A percentile compares a stretch with the other conserved stretches of the same genome.
Evolutionary conservation across 2,888 invertebrate genomes (phyloP).

Genomic region (Apamea crenata): DNA sequence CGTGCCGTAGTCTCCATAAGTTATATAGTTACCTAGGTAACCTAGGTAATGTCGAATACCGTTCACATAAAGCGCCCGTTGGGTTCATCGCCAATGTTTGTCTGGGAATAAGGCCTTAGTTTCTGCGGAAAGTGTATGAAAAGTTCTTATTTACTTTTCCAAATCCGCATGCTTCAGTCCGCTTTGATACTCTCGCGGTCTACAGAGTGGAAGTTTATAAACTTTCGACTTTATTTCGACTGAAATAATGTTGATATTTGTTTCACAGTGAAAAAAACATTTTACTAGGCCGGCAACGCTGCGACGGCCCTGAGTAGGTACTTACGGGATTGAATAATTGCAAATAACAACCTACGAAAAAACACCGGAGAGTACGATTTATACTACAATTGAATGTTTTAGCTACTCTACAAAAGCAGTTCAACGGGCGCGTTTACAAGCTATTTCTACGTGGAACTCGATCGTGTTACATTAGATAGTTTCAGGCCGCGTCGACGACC

Average conservation of each 20-base stretch:
- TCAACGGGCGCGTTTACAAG: background rate
- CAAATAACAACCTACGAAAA: background rate
- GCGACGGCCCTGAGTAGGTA: background rate
- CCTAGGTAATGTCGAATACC: background rate
- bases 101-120: background rate
- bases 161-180: background rate
- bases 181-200: background rate
- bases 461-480: background rate
- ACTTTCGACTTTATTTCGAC: constrained; percentile 2
- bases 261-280: background rate
- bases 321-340: background rate
- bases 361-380: background rate
- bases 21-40: too few relatives aligned
- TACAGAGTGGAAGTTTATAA: background rate
- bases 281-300: background rate
- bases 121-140: background rate
- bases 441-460: background rate
- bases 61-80: background rate
- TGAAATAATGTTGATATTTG: background rate
- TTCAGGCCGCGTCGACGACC: constrained; percentile 3
- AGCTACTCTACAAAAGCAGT: background rate
- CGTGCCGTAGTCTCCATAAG: too few relatives aligned
- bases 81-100: background rate
- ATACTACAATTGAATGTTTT: background rate
- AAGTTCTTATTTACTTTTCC: background rate